Base-by-base conservation (phyloP, 30 jellyfish, hydroid and myxozoan genomes). In the Aurelia aurita region DNA sequence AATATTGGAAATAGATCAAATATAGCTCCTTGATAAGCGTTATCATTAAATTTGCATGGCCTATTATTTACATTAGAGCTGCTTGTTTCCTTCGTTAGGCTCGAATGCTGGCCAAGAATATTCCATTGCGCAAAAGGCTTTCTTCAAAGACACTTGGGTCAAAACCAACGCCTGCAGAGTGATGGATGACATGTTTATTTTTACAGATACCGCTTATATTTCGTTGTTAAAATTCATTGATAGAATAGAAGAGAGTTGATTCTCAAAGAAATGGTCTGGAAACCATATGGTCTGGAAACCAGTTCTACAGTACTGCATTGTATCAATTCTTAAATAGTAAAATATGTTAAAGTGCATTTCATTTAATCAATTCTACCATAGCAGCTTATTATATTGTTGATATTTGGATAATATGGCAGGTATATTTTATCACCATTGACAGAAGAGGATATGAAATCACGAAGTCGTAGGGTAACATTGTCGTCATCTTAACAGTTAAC, bases 121-220 rank as follows among this genome's bases (percentile, higher is more conserved):
- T 61, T 35, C 91, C 91, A 46, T 70, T 81, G 13, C 84, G 91
- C 28, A 81, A 81, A 29, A 67, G 91, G 45, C 91, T 81, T 22
- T 81, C 91, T 22, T 81, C 91, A 11, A 81, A 69, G 66, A n/a
- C 80, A 18, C 78, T 81, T 22, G 91, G 57, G 0, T 54, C 28
- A 26, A 57, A 58, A 39, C 34, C 87, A 16, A 21, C 32, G 13
- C 43, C 87, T 14, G 43, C 74, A n/a, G 72, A 75, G 35, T 66
- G 34, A 28, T 72, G 51, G 51, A 23, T 22, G 25, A 20, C n/a
- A 16, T 20, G 15, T 21, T 34, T 70, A 34, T 49, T 51, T 21
- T 39, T 19, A 46, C 20, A 72, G 7, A 19, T 70, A 13, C 51
- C 51, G 9, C 51, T 1, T 39, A 39, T 39, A 39, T 70, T 70